Percentiles rank a stretch among this genome's conserved stretches.
Evolutionary conservation across 2,113 vertebrate species (phyloP).

Genomic region (Atherinomorus stipes): DNA sequence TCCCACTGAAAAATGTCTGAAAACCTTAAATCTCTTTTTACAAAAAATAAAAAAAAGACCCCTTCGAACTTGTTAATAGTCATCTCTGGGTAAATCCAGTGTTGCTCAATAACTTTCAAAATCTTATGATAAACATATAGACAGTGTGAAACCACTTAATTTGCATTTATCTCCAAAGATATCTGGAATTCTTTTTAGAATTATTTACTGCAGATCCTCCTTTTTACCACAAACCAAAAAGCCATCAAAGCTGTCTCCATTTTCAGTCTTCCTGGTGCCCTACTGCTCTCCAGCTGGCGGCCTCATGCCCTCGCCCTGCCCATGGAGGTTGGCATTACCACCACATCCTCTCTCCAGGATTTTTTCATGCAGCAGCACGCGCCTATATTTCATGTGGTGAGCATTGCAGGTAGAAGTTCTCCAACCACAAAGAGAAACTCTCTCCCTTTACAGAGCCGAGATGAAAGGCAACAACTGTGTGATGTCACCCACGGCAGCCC

Average conservation of each 20-base stretch:
- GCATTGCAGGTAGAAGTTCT: conserved; percentile 55
- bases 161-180: too few relatives aligned
- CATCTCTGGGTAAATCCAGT: too few relatives aligned
- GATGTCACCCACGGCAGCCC: conserved; percentile 77
- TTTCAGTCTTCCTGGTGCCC: conserved; percentile 28
- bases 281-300: conserved; percentile 56
- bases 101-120: too few relatives aligned
- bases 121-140: background rate
- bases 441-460: conserved; percentile 37
- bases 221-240: background rate
- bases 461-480: conserved; percentile 70
- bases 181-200: background rate
- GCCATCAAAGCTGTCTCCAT: background rate
- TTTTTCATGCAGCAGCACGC: background rate
- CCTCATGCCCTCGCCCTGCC: conserved; percentile 58
- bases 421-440: conserved; percentile 16
- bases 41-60: too few relatives aligned
- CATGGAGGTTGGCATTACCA: conserved; percentile 21
- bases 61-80: too few relatives aligned
- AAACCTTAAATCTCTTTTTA: too few relatives aligned
- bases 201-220: background rate
- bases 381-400: conserved; percentile 10
- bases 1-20: too few relatives aligned
- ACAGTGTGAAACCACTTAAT: background rate
- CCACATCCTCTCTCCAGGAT: background rate